A percentile compares a stretch with the other conserved stretches of the same genome.
Conservation (phyloP, 2,797 vertebrate species). For the Coreius guichenoti region DNA sequence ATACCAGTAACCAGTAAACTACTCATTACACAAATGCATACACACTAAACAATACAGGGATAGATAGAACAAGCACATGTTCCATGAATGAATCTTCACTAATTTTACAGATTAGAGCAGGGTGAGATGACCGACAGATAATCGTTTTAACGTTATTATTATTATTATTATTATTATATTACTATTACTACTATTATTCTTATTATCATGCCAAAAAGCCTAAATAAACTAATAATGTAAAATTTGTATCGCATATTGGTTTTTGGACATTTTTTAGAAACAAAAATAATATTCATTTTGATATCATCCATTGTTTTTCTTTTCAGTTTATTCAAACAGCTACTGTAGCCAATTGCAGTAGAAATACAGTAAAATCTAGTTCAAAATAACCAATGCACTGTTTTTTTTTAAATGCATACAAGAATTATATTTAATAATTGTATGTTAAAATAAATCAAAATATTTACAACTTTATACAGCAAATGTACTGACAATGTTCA, state of each 20-base stretch:
- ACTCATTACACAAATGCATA: constrained; percentile 65
- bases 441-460: too few relatives aligned
- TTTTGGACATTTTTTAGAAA: background rate
- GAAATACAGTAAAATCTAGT: background rate
- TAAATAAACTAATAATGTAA: background rate
- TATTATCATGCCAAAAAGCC: background rate
- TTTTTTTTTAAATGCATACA: too few relatives aligned
- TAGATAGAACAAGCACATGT: constrained; percentile 10
- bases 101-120: background rate
- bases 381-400: too few relatives aligned
- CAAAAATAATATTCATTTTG: background rate
- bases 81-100: background rate
- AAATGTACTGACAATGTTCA: background rate
- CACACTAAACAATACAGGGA: constrained; percentile 1
- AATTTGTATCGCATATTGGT: background rate
- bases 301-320: background rate
- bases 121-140: background rate
- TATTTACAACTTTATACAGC: too few relatives aligned
- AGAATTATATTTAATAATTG: too few relatives aligned
- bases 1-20: constrained; percentile 67
- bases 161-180: background rate
- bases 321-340: background rate
- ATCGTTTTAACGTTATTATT: background rate
- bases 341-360: background rate
- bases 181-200: background rate